Evolutionary conservation across 2,888 invertebrate genomes (phyloP).

Genomic region (Carterocephalus palaemon): DNA sequence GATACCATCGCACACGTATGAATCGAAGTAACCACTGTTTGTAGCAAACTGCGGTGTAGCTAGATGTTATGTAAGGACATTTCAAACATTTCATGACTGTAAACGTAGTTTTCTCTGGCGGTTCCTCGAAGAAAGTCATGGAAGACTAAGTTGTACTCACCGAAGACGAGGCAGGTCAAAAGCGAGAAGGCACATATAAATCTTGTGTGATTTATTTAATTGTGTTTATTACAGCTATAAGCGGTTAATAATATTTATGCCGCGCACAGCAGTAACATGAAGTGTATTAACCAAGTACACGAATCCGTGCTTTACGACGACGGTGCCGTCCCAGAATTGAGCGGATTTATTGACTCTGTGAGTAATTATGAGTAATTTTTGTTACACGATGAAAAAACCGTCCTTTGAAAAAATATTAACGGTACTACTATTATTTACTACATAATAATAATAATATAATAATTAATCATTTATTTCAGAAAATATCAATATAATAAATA

Average conservation of each 20-base stretch:
- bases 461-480: too few relatives aligned
- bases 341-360: slow-evolving; percentile 55
- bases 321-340: slow-evolving; percentile 30
- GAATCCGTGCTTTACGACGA: slow-evolving; percentile 28
- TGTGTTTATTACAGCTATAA: slow-evolving; percentile 34
- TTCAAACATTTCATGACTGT: slow-evolving; percentile 15
- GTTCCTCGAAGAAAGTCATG: slow-evolving; percentile 32
- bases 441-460: too few relatives aligned
- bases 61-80: slow-evolving; percentile 10
- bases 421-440: too few relatives aligned
- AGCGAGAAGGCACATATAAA: slow-evolving; percentile 36
- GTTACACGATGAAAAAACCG: slow-evolving; percentile 4
- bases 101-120: slow-evolving; percentile 7
- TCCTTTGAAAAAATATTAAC: too few relatives aligned
- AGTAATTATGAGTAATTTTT: slow-evolving; percentile 56
- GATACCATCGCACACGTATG: slow-evolving; percentile 5
- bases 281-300: slow-evolving; percentile 28
- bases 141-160: slow-evolving; percentile 30
- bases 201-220: slow-evolving; percentile 36
- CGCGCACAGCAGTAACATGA: slow-evolving; percentile 28
- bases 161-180: slow-evolving; percentile 34
- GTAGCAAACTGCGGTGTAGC: slow-evolving; percentile 1
- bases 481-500: too few relatives aligned
- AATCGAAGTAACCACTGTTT: slow-evolving; percentile 15
- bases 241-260: slow-evolving; percentile 34